These are phyloP conservation scores for Ispidina picta DNA, from an alignment of 2,797 vertebrate genomes.

Conservation along the genomic window DNA sequence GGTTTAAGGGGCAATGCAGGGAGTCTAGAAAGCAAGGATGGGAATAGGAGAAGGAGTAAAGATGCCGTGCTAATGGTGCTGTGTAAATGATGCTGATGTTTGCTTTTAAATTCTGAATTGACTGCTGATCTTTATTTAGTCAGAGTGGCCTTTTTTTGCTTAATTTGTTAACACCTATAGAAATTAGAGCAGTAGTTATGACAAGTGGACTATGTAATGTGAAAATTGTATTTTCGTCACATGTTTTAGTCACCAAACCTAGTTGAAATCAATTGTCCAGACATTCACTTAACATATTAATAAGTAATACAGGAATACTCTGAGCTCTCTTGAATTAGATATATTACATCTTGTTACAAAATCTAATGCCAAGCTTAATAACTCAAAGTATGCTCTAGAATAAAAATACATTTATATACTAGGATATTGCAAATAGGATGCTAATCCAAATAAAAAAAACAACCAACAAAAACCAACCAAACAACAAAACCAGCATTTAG, in stretches of 20 bases:
- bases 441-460: background rate
- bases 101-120: slow-evolving; percentile 1
- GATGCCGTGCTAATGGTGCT: background rate
- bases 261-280: slow-evolving; percentile 64
- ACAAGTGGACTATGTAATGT: slow-evolving; percentile 58
- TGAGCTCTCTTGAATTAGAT: slow-evolving; percentile 62
- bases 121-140: background rate
- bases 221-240: slow-evolving; percentile 61
- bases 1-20: background rate
- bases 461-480: too few species aligned
- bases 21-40: background rate
- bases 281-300: slow-evolving; percentile 65
- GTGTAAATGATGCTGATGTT: background rate
- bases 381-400: slow-evolving; percentile 46
- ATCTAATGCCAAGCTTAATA: slow-evolving; percentile 62
- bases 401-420: slow-evolving; percentile 23
- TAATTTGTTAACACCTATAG: slow-evolving; percentile 44
- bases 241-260: slow-evolving; percentile 59
- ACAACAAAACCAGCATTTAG: background rate
- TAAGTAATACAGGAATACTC: slow-evolving; percentile 60
- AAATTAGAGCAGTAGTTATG: slow-evolving; percentile 27
- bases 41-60: background rate
- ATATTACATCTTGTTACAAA: slow-evolving; percentile 61
- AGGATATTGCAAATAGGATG: background rate
- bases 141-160: background rate